Conservation (phyloP, 2,888 invertebrate genomes). For the Xylota segnis region DNA sequence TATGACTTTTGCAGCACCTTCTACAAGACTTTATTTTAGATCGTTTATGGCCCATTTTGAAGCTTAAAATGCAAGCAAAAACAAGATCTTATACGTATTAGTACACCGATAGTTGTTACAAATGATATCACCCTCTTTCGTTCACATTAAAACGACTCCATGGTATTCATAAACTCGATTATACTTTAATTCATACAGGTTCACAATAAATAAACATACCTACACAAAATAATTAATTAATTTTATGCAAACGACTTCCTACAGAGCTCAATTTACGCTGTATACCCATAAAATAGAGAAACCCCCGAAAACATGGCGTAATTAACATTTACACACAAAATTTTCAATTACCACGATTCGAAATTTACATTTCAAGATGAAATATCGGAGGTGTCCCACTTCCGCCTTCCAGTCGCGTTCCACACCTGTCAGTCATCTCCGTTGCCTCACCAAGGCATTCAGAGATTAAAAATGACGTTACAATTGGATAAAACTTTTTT, state of each 20-base stretch:
- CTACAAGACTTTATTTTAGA: too few species aligned
- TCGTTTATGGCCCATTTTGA: too few species aligned
- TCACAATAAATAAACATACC: neutral
- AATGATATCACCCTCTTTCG: too few species aligned
- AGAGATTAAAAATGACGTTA: constrained; percentile 22
- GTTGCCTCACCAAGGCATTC: neutral
- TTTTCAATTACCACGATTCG: constrained; percentile 37
- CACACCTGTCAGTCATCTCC: constrained; percentile 13
- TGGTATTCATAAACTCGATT: neutral
- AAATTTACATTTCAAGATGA: neutral
- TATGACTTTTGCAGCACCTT: too few species aligned
- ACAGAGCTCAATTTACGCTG: neutral
- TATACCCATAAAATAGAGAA: constrained; percentile 1
- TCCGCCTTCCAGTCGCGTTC: neutral
- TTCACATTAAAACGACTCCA: neutral
- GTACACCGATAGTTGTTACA: too few species aligned
- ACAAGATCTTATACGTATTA: too few species aligned
- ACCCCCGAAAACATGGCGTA: neutral
- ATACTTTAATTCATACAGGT: neutral
- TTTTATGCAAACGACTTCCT: constrained; percentile 14
- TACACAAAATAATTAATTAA: constrained; percentile 17
- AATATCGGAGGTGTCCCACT: neutral
- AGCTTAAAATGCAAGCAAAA: too few species aligned
- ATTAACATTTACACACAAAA: constrained; percentile 32
- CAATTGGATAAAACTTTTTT: constrained; percentile 25